Conservation (phyloP, 1,140 invertebrate species). For the Neodiprion pinetum region DNA sequence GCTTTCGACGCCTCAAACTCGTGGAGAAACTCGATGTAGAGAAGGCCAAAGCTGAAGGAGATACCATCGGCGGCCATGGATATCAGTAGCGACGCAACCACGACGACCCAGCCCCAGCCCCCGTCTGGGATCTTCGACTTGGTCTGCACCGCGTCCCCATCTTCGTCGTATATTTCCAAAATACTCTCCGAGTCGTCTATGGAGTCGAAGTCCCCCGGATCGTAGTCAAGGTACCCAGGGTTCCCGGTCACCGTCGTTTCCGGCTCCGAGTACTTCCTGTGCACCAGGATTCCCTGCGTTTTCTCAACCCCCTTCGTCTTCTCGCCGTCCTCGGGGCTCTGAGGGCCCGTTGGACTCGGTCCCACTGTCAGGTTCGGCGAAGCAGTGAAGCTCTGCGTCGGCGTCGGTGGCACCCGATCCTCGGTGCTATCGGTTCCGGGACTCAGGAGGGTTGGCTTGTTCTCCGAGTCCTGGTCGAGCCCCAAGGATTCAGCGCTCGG, state of each 20-base stretch:
- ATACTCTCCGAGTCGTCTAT: slow-evolving; percentile 34
- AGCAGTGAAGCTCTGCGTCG: slow-evolving; percentile 20
- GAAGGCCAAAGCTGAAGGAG: slow-evolving; percentile 90
- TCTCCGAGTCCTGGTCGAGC: slow-evolving; percentile 54
- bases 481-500: slow-evolving; percentile 43
- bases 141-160: slow-evolving; percentile 12
- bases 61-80: slow-evolving; percentile 96
- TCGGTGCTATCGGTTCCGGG: slow-evolving; percentile 33
- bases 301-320: neutral
- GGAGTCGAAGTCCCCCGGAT: slow-evolving; percentile 28
- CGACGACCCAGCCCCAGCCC: slow-evolving; percentile 89
- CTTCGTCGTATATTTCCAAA: slow-evolving; percentile 34
- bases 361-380: slow-evolving; percentile 32
- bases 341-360: slow-evolving; percentile 20
- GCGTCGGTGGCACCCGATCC: slow-evolving; percentile 22
- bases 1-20: slow-evolving; percentile 84
- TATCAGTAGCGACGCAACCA: slow-evolving; percentile 82
- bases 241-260: slow-evolving; percentile 22
- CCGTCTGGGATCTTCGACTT: slow-evolving; percentile 72
- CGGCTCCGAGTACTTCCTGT: slow-evolving; percentile 26
- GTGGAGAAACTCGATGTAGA: slow-evolving; percentile 86
- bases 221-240: slow-evolving; percentile 23
- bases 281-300: slow-evolving; percentile 17
- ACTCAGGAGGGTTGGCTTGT: slow-evolving; percentile 30
- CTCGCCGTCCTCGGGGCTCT: slow-evolving; percentile 22